phyloP scores from a whole-genome alignment of 2,888 invertebrate species.

The Ennomos quercinarius region DNA sequence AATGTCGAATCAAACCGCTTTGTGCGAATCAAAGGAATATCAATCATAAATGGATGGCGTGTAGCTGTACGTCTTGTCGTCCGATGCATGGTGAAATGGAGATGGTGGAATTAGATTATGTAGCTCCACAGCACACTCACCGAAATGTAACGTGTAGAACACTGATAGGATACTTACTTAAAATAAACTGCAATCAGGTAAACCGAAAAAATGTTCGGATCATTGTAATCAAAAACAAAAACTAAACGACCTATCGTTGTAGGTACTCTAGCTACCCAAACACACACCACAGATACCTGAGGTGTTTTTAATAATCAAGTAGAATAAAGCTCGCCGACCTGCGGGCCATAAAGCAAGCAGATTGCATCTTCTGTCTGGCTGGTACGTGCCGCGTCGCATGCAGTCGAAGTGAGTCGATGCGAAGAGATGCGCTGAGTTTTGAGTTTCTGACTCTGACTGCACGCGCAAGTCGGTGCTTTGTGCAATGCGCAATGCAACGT shows the following conservation, averaged over 20 bases:
- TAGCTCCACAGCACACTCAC: too few relatives aligned
- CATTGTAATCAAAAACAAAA: background rate
- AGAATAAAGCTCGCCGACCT: conserved; percentile 58
- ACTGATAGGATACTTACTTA: too few relatives aligned
- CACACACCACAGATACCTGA: conserved; percentile 13
- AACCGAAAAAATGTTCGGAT: too few relatives aligned
- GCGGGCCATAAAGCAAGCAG: conserved; percentile 72
- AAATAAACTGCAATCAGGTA: too few relatives aligned
- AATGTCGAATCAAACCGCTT: too few relatives aligned
- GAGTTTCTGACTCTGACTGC: background rate
- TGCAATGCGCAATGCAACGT: background rate
- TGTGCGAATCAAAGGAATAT: too few relatives aligned
- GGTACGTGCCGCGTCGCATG: conserved; percentile 54
- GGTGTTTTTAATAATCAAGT: conserved; percentile 53
- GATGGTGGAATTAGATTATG: too few relatives aligned
- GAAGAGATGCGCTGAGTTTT: conserved; percentile 15
- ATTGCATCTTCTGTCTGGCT: conserved; percentile 74
- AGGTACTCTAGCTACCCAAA: background rate
- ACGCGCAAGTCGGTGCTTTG: background rate
- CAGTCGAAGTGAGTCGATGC: conserved; percentile 25
- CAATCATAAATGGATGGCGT: too few relatives aligned
- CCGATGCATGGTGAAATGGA: too few relatives aligned
- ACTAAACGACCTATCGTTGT: background rate
- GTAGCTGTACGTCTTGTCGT: too few relatives aligned
- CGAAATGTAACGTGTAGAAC: too few relatives aligned